phyloP scores from a whole-genome alignment of 2,888 invertebrate genomes.

The Branchinecta sandiegonensis region DNA sequence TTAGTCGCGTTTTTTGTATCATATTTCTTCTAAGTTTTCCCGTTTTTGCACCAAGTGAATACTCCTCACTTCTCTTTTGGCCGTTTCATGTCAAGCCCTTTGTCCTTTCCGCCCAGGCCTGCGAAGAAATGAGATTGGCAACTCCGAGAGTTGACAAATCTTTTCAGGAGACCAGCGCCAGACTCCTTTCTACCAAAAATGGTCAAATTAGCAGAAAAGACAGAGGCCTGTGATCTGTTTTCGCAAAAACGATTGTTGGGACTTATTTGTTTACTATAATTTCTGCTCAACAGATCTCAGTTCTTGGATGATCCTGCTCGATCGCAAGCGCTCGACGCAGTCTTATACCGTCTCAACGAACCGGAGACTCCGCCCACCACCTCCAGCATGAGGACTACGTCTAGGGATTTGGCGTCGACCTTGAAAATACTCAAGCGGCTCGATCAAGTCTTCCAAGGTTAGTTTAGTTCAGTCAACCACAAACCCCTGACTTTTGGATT shows the following conservation, averaged over 20 bases:
- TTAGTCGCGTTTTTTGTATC: too few species aligned
- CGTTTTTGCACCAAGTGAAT: too few species aligned
- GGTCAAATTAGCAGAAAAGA: too few species aligned
- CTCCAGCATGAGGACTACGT: slow-evolving; percentile 31
- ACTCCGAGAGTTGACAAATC: too few species aligned
- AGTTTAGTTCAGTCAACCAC: slow-evolving; percentile 17
- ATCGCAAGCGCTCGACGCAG: slow-evolving; percentile 19
- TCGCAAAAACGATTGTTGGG: background rate
- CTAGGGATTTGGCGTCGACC: slow-evolving; percentile 39
- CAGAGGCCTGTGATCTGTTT: background rate
- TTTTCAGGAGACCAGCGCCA: too few species aligned
- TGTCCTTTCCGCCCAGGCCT: too few species aligned
- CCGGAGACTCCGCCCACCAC: slow-evolving; percentile 27
- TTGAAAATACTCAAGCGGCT: slow-evolving; percentile 40
- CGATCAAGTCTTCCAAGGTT: slow-evolving; percentile 40
- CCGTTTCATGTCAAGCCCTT: too few species aligned
- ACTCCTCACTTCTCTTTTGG: too few species aligned
- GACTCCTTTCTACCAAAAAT: too few species aligned
- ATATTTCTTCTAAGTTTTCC: too few species aligned
- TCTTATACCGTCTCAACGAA: slow-evolving; percentile 24
- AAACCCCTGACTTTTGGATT: too few species aligned
- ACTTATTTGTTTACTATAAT: slow-evolving; percentile 9
- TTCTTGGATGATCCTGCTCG: slow-evolving; percentile 21
- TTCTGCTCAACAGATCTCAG: slow-evolving; percentile 16
- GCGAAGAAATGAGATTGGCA: too few species aligned